Conservation (phyloP, 2,797 vertebrate species). For the Naso thynnoides region DNA sequence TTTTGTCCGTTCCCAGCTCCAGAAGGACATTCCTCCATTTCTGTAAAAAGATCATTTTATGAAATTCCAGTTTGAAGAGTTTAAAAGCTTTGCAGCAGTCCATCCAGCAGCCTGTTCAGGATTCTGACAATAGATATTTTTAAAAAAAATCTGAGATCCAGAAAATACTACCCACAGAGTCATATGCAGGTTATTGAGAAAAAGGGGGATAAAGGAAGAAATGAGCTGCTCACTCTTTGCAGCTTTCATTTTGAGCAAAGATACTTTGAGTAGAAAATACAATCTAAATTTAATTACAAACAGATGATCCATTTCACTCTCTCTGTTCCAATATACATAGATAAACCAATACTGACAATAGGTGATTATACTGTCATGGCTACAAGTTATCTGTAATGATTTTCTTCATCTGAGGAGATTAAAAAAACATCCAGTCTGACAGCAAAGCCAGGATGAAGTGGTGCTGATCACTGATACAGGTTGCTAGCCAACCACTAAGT, state of each 20-base stretch:
- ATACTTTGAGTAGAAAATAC: not conserved
- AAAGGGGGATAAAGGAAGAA: too few species aligned
- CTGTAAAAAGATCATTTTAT: conserved; percentile 1
- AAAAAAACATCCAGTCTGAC: conserved; percentile 43
- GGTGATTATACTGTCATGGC: not conserved
- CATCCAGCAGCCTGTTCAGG: not conserved
- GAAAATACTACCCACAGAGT: not conserved
- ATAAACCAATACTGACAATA: not conserved
- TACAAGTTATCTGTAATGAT: conserved; percentile 1
- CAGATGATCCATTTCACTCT: not conserved
- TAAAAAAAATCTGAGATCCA: not conserved
- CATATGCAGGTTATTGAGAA: not conserved
- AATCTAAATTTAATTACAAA: not conserved
- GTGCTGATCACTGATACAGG: conserved; percentile 34
- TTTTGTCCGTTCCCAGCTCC: not conserved
- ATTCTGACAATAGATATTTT: not conserved
- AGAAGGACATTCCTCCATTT: not conserved
- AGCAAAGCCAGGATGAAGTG: conserved; percentile 43
- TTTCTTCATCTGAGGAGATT: conserved; percentile 22
- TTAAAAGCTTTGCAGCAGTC: conserved; percentile 8
- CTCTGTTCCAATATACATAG: not conserved
- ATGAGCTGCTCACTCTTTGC: not conserved
- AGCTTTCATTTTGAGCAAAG: not conserved
- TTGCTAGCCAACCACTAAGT: conserved; percentile 67
- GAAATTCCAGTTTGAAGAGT: not conserved